Conservation (phyloP, 1,140 invertebrate species). For the Drosophila quadrilineata region DNA sequence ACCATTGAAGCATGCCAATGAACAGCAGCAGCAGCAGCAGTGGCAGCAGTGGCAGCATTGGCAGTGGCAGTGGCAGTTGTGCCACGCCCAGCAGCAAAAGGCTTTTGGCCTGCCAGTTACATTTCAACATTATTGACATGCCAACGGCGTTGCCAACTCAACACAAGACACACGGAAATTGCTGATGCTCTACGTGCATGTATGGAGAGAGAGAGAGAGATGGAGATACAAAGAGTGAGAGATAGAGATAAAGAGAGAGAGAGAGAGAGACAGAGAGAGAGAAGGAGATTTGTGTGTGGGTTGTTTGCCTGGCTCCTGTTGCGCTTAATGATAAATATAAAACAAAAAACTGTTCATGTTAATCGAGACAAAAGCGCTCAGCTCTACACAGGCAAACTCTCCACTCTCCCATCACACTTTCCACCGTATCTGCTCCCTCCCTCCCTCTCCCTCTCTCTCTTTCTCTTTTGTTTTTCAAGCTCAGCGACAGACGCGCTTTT, state of each 20-base stretch:
- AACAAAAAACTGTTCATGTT: constrained; percentile 62
- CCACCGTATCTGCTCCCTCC: constrained; percentile 33
- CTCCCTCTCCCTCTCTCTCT: constrained; percentile 18
- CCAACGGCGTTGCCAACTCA: constrained; percentile 52
- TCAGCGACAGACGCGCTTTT: constrained; percentile 18
- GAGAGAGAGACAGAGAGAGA: too few relatives aligned
- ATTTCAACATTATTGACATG: constrained; percentile 79
- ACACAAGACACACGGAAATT: constrained; percentile 53
- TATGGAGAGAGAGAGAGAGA: too few relatives aligned
- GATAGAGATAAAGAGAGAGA: too few relatives aligned
- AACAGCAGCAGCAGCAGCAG: constrained; percentile 20
- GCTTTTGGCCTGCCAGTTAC: constrained; percentile 40
- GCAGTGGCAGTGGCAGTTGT: background rate
- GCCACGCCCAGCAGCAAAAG: constrained; percentile 15
- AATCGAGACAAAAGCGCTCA: constrained; percentile 70
- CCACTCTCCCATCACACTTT: too few relatives aligned
- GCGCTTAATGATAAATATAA: constrained; percentile 67
- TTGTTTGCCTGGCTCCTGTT: constrained; percentile 51
- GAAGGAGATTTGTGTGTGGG: background rate
- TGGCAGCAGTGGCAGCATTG: background rate
- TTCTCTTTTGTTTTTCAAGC: constrained; percentile 43
- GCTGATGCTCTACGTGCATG: constrained; percentile 26
- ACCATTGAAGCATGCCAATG: constrained; percentile 47
- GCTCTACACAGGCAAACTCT: too few relatives aligned
- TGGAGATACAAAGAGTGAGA: too few relatives aligned